A percentile compares a stretch with the other conserved stretches of the same genome.
Conservation (phyloP, 2,797 vertebrate species). For the Otolemur crassicaudatus region DNA sequence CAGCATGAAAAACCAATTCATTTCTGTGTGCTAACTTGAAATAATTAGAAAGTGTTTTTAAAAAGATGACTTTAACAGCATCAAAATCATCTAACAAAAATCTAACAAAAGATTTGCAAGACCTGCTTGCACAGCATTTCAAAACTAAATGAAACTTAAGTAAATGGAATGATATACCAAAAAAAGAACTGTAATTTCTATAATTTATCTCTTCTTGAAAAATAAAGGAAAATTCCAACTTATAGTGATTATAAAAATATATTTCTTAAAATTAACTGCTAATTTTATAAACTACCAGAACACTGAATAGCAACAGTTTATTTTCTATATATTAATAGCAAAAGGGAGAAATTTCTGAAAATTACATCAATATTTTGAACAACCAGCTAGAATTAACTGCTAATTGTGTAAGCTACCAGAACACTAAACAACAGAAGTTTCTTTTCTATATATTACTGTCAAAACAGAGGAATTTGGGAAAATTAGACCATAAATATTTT, state of each 20-base stretch:
- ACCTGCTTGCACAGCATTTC: no score
- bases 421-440: background rate
- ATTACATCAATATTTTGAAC: conserved; percentile 31
- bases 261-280: conserved; percentile 34
- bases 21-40: no score
- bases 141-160: no score
- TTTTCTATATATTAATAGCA: background rate
- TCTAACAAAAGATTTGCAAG: no score
- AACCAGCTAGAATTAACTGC: conserved; percentile 15
- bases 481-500: conserved; percentile 42
- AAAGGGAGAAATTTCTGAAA: conserved; percentile 35
- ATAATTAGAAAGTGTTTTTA: no score
- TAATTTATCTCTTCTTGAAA: conserved; percentile 32
- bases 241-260: conserved; percentile 15
- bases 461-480: conserved; percentile 28
- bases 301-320: background rate
- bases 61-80: no score
- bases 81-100: no score
- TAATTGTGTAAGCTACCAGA: conserved; percentile 6
- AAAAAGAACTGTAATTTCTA: no score
- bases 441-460: background rate
- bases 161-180: no score
- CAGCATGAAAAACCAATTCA: no score
- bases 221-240: background rate
- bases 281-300: conserved; percentile 1